Evolutionary conservation across 2,113 vertebrate species (phyloP), one percentile per base, ranked within the genome.

Genomic region (Abramis brama): DNA sequence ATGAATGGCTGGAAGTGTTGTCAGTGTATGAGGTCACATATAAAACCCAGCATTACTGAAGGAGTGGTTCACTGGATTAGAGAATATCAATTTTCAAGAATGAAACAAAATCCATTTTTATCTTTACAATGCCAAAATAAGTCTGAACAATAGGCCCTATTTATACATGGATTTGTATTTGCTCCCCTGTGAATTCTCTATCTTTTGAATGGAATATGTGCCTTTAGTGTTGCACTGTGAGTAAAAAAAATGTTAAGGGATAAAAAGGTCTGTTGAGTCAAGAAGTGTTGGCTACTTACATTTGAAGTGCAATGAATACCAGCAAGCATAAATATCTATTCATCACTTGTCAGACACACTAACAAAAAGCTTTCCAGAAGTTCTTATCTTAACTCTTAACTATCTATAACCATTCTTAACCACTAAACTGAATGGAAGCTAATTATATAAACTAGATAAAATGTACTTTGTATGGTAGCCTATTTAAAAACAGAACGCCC

Each of bases 1-100:
- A 82, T 55, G 57, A 66, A 86, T 73, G 79, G 17, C 79, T 82
- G 78, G 59, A 83, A 83, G 79, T 66, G 70, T 66, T 79, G 36
- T 15, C 50, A 25, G 21, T 77, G 19, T 21, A 52, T 39, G 79
- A 76, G 45, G 25, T 83, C 79, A 77, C 45, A 57, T 59, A 71
- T 25, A 71, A 45, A 45, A 10, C 55, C 76, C 75, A 5, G 50
- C 1, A 78, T 50, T 64, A 62, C n/a, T 47, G 4, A 73, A 59
- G 12, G 50, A 84, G 50, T 25, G 36, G 19, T 30, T 66, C 62
- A 64, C 33, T 62, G 15, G n/a, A 64, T 47, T 6, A 59, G 27
- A 43, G 70, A 73, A 71, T 57, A 57, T 39, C 9, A 19, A 21
- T 71, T 39, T 71, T 39, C 68, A 23, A 0, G 7, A 71, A 71